Conservation (phyloP, 2,797 vertebrate genomes). For the Carduelis carduelis region DNA sequence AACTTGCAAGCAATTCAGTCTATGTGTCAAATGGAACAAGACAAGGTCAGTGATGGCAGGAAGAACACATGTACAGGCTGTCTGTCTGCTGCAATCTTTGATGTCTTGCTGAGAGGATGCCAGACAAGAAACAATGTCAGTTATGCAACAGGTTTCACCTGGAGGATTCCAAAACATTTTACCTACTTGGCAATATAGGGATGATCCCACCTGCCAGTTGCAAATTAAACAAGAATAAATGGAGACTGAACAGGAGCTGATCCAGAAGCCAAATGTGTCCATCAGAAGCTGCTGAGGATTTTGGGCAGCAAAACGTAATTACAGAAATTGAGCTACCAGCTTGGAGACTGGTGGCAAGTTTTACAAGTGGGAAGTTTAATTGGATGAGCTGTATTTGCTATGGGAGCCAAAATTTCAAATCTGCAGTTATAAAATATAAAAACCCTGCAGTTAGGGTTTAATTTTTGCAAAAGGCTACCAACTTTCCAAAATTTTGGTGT, state of each 20-base stretch:
- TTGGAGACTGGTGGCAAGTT: neutral
- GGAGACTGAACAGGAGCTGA: neutral
- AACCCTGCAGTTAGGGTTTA: neutral
- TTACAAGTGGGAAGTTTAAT: neutral
- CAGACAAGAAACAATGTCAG: neutral
- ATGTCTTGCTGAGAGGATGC: neutral
- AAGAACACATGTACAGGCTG: neutral
- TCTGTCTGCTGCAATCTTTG: neutral
- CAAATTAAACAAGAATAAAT: neutral
- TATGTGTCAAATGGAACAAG: conserved; percentile 96
- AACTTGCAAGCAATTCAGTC: conserved; percentile 93
- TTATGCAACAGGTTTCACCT: neutral
- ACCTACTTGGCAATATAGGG: neutral
- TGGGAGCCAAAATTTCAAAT: neutral
- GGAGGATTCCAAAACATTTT: neutral
- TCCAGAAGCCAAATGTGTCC: neutral
- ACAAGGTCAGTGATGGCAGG: conserved; percentile 81
- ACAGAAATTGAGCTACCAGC: neutral
- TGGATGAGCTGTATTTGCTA: neutral
- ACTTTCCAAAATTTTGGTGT: neutral
- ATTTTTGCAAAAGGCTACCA: neutral
- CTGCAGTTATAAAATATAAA: neutral
- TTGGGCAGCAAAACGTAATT: neutral
- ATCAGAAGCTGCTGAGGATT: neutral
- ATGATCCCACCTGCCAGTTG: neutral